These are phyloP conservation scores for Omphaloscelis lunosa DNA, from an alignment of 2,888 invertebrate species.

Conservation along the genomic window DNA sequence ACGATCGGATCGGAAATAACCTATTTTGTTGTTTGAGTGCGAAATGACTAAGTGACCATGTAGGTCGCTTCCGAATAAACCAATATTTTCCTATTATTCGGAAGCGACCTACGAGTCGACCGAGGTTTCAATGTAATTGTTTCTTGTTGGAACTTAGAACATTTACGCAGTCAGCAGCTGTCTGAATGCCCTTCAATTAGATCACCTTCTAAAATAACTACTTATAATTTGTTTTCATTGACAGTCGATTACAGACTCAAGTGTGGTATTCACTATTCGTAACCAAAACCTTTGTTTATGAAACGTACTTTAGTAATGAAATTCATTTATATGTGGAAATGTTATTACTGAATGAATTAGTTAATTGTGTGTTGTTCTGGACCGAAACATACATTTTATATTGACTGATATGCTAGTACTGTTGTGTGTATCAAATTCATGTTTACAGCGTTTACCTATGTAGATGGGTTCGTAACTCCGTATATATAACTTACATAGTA, in stretches of 20 bases:
- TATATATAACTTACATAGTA: not conserved
- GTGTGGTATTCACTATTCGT: not conserved
- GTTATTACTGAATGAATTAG: not conserved
- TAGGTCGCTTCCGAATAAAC: slow-evolving; percentile 52
- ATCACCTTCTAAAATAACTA: slow-evolving; percentile 40
- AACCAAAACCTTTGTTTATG: slow-evolving; percentile 20
- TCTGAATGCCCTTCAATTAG: slow-evolving; percentile 41
- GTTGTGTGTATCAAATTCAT: not conserved
- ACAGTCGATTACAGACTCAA: slow-evolving; percentile 3
- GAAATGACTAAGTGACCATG: slow-evolving; percentile 57
- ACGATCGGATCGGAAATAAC: slow-evolving; percentile 28
- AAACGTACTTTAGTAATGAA: not conserved
- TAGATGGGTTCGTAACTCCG: not conserved
- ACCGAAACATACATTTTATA: not conserved
- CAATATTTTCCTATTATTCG: slow-evolving; percentile 51
- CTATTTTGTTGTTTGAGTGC: slow-evolving; percentile 33
- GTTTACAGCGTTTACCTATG: not conserved
- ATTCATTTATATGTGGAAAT: not conserved
- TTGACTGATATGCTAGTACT: not conserved
- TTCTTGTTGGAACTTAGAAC: slow-evolving; percentile 23
- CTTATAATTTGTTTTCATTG: slow-evolving; percentile 21
- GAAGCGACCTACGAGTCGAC: slow-evolving; percentile 45
- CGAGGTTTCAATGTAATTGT: slow-evolving; percentile 46
- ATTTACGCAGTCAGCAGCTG: slow-evolving; percentile 26
- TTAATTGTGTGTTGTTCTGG: not conserved